These are phyloP conservation scores for Plebejus anna DNA, from an alignment of 2,888 invertebrate genomes.

Conservation along the genomic window DNA sequence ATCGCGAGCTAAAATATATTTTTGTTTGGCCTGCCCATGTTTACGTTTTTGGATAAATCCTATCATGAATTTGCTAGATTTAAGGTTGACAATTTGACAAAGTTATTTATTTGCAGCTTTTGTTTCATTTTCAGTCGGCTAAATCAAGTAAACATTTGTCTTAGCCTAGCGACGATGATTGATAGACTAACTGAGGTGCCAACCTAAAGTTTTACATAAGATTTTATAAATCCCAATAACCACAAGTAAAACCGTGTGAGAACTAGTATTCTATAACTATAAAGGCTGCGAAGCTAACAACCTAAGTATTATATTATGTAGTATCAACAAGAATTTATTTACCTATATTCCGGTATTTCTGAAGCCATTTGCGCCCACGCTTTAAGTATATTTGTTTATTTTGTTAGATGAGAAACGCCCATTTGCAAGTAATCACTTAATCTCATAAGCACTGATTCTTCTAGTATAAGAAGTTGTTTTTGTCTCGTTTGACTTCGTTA, in stretches of 20 bases:
- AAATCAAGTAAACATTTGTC: too few species aligned
- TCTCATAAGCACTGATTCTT: neutral
- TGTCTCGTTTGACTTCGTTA: neutral
- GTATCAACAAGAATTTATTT: neutral
- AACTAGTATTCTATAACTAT: neutral
- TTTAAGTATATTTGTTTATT: neutral
- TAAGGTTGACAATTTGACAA: neutral
- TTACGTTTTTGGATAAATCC: constrained; percentile 1
- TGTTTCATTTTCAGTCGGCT: neutral
- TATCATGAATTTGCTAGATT: neutral
- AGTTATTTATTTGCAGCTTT: neutral
- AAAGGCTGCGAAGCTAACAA: neutral
- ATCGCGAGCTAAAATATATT: neutral
- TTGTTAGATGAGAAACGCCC: neutral
- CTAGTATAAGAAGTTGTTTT: neutral
- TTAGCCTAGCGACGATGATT: too few species aligned
- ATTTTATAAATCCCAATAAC: too few species aligned
- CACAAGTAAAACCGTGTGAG: too few species aligned
- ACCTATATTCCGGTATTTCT: neutral
- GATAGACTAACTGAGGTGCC: too few species aligned
- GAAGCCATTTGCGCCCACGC: neutral
- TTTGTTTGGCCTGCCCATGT: neutral
- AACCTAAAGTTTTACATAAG: too few species aligned
- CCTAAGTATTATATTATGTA: neutral
- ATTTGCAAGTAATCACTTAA: neutral